phyloP scores from a whole-genome alignment of 2,113 vertebrate genomes.

The Poecilia latipinna region DNA sequence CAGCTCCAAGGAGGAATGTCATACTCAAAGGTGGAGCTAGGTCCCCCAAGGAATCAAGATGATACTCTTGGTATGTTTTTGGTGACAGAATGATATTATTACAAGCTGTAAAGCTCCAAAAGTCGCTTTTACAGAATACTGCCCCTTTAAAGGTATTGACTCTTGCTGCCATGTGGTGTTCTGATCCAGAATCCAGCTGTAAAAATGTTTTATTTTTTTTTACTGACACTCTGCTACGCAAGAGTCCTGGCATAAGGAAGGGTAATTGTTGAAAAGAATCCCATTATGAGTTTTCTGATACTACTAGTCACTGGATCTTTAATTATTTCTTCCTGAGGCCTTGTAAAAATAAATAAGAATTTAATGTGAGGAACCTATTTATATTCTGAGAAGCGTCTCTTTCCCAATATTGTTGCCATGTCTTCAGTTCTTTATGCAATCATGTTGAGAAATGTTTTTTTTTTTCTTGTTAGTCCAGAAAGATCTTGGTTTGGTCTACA shows the following conservation, averaged over 20 bases:
- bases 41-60: no score
- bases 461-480: slow-evolving; percentile 22
- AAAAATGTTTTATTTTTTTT: slow-evolving; percentile 17
- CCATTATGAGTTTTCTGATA: background rate
- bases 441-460: slow-evolving; percentile 3
- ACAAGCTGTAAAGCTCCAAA: no score
- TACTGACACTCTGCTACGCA: slow-evolving; percentile 26
- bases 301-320: background rate
- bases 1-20: no score
- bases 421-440: slow-evolving; percentile 29
- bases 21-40: no score
- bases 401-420: background rate
- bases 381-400: background rate
- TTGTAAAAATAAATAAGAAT: background rate
- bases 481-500: background rate
- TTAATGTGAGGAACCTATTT: background rate
- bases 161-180: slow-evolving; percentile 16
- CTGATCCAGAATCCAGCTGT: slow-evolving; percentile 15
- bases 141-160: background rate
- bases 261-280: background rate
- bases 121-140: no score
- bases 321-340: background rate
- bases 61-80: no score
- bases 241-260: background rate
- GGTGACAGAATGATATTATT: no score